Evolutionary conservation across 2,888 invertebrate genomes (phyloP), one percentile per base, ranked within the genome.

Genomic region (Orgyia antiqua): DNA sequence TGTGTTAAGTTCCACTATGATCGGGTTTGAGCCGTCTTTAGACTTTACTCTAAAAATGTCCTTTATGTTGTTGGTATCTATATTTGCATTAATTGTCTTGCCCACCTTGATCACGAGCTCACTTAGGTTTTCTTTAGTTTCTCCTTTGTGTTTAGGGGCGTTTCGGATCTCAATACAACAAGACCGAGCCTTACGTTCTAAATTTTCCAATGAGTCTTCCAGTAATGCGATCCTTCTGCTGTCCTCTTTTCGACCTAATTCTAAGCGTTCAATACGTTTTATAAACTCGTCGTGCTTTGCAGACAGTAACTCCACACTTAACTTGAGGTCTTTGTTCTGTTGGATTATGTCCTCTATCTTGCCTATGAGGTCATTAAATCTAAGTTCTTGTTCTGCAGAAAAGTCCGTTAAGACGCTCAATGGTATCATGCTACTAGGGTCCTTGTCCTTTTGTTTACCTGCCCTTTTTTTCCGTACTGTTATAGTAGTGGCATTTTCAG

Each of bases 1-100:
- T 4, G 41, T 31, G 3, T 39, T 46, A n/a, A 43, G 31, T 4
- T 46, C 43, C 1, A 33, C 29, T 4, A 46, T 18, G 3, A 46
- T 28, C 1, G 43, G 43, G 4, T 37, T 37, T 2, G 31, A 19
- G 8, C 31, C 15, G 3, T 46, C 39, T 24, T 36, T 35, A 1
- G 36, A 10, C n/a, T 29, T 29, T 1, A 34, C n/a, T 10, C 42
- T 24, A 8, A 33, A 43, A 10, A 46, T 21, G 13, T 46, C 46
- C 5, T 24, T 31, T 5, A 43, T 34, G 5, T 36, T n/a, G 9
- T 2, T 18, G 8, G 3, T 11, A 8, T 27, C 3, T 2, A 18
- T 11, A 10, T 18, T 27, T 3, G 18, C 8, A 19, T 18, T 11
- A 1, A 27, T 3, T 1, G 9, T 11, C 2, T 1, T 17, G 4